Conservation (phyloP, 2,113 vertebrate species). For the Scophthalmus maximus region DNA sequence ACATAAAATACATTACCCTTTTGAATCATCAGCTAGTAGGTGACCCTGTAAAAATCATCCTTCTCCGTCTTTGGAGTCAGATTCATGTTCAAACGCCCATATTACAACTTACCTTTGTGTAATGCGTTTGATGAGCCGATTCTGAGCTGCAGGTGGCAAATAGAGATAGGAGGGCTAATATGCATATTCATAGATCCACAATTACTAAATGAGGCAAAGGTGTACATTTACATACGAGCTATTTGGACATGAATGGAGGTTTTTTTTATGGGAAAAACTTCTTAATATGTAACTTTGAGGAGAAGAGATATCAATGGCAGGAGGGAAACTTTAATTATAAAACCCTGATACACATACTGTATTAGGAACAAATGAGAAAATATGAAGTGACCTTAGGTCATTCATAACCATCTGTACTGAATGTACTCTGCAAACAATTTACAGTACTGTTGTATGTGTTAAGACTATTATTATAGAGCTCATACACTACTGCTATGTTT, state of each 20-base stretch:
- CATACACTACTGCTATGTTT: not conserved
- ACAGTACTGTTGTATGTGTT: not conserved
- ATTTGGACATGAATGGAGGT: not conserved
- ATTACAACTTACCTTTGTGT: not conserved
- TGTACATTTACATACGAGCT: not conserved
- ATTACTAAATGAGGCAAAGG: not conserved
- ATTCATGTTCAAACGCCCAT: not conserved
- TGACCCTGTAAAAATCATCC: too few species aligned
- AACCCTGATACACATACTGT: not conserved
- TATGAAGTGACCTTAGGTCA: slow-evolving; percentile 2
- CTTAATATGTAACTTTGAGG: not conserved
- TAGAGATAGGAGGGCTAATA: not conserved
- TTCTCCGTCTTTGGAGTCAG: not conserved
- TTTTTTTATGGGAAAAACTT: not conserved
- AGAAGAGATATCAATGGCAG: not conserved
- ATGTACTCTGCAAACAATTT: not conserved
- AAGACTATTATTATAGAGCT: not conserved
- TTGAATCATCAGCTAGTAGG: too few species aligned
- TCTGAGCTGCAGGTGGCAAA: not conserved
- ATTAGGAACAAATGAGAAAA: not conserved
- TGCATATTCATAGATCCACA: not conserved
- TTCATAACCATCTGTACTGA: slow-evolving; percentile 3
- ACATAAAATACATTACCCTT: not conserved
- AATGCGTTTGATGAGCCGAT: not conserved
- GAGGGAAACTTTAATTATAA: not conserved